Percentiles rank a stretch among this genome's conserved stretches.
Conservation (phyloP, 2,888 invertebrate species). For the Meghimatium bilineatum region DNA sequence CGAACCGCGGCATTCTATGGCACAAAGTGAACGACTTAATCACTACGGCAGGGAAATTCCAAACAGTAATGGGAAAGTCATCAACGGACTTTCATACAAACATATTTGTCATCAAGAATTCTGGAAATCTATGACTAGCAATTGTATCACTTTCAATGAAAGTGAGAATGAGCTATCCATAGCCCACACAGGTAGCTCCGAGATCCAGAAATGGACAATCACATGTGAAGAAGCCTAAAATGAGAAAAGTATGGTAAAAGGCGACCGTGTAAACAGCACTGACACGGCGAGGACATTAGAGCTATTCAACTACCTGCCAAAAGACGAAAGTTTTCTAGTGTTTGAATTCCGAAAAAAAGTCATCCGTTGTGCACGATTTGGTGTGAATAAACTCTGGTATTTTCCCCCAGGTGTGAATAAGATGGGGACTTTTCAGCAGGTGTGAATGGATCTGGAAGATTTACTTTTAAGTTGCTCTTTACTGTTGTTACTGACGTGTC, state of each 20-base stretch:
- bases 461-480: not conserved
- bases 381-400: not conserved
- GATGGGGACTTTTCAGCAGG: not conserved
- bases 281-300: not conserved
- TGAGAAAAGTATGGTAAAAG: not conserved
- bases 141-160: too few relatives aligned
- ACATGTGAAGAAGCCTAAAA: not conserved
- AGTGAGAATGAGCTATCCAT: not conserved
- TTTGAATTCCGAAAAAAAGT: constrained; percentile 13
- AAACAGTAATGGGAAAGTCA: too few relatives aligned
- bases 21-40: too few relatives aligned
- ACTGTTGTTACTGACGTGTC: not conserved
- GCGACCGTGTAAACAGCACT: not conserved
- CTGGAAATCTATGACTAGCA: too few relatives aligned
- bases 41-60: too few relatives aligned
- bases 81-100: too few relatives aligned
- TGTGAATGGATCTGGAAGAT: constrained; percentile 22
- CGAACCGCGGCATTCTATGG: too few relatives aligned
- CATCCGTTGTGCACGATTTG: not conserved
- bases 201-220: not conserved
- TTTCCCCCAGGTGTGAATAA: not conserved
- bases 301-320: constrained; percentile 8
- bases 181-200: not conserved
- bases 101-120: too few relatives aligned
- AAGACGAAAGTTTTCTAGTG: constrained; percentile 10